Evolutionary conservation across 1,140 invertebrate genomes (phyloP), one percentile per base, ranked within the genome.

Genomic region (Bombus sibiricus): DNA sequence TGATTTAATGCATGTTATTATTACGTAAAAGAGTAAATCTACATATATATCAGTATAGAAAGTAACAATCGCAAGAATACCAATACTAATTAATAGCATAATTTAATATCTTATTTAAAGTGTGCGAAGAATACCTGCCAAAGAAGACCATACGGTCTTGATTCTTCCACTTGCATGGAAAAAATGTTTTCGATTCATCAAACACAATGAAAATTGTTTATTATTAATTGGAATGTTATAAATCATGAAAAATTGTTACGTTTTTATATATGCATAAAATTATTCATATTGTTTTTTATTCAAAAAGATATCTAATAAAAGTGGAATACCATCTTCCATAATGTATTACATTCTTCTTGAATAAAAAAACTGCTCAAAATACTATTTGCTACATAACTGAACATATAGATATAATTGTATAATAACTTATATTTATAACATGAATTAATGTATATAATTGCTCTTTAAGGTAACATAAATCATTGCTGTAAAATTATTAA

Each of bases 341-440:
- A 82, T 47, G 13, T 34, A 39, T 43, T 37, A 34, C 22, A 32
- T 62, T 81, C 71, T 78, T 85, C 69, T 62, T 89, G 84, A 87
- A 91, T 86, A 92, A 83, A 85, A 85, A 87, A 93, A 87, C 85
- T 91, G 92, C 92, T 94, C 91, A 93, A 93, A 86, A 88, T 88
- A 89, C 91, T 90, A 88, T 90, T 87, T 85, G 83, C 83, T 87
- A 88, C 47, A 82, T 88, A 83, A 88, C 69, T 69, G 41, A 75
- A 91, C 80, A 76, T 91, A 78, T 90, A 91, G 82, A 39, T 77
- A 86, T 88, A 86, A 88, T 73, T 91, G 90, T 93, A 90, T 89
- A 92, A 93, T 93, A 93, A 93, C 91, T 93, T 94, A 92, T 93
- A 94, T 94, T 93, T 93, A 93, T 94, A 90, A 93, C 83, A 91